A percentile compares a stretch with the other conserved stretches of the same genome.
These are phyloP conservation scores for Ophthalmolycus amberensis DNA, from an alignment of 2,113 vertebrate species.

Conservation along the genomic window DNA sequence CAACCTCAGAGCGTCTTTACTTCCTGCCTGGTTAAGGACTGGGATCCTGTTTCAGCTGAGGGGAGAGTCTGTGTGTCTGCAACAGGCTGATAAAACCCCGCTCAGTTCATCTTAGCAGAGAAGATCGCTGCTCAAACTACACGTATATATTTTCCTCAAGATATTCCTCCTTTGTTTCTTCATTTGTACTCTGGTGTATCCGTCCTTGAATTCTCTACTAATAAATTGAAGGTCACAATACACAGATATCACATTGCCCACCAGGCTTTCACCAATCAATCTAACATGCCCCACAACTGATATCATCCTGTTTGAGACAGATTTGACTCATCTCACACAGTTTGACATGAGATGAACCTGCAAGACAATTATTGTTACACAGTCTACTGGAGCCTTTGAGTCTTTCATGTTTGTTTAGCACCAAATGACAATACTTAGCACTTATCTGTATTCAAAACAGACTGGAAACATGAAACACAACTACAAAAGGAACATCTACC, in stretches of 20 bases:
- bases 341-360: not conserved
- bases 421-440: not conserved
- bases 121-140: not conserved
- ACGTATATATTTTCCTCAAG: not conserved
- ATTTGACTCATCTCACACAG: not conserved
- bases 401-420: not conserved
- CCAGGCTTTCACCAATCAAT: not conserved
- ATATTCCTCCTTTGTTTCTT: not conserved
- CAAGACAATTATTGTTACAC: not conserved
- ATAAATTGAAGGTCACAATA: not conserved
- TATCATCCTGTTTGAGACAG: not conserved
- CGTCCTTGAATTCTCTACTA: not conserved
- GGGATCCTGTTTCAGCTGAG: slow-evolving; percentile 31
- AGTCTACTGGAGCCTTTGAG: too few species aligned
- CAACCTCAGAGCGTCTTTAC: slow-evolving; percentile 7
- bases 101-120: not conserved
- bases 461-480: not conserved
- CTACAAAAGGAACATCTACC: too few species aligned
- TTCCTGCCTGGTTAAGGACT: slow-evolving; percentile 38
- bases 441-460: not conserved
- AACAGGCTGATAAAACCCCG: not conserved
- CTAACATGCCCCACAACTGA: not conserved
- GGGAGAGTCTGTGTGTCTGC: slow-evolving; percentile 14
- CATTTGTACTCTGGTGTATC: not conserved
- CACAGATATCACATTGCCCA: not conserved